These are phyloP conservation scores for Liopterus haemorrhoidalis DNA, from an alignment of 2,888 invertebrate genomes.

Conservation along the genomic window DNA sequence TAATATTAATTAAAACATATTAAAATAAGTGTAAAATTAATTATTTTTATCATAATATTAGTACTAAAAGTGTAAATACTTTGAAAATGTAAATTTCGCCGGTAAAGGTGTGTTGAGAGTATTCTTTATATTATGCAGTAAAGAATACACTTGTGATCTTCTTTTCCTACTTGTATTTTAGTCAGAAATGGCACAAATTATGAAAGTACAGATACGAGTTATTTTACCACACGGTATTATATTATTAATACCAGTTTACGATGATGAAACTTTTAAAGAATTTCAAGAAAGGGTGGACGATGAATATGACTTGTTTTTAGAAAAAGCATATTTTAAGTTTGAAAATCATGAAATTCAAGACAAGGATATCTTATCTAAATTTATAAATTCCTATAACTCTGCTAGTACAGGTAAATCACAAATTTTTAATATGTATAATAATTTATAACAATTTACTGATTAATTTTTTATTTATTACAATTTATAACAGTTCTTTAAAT, in stretches of 20 bases:
- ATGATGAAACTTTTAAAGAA: slow-evolving; percentile 15
- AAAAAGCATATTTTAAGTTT: slow-evolving; percentile 11
- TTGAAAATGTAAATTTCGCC: too few relatives aligned
- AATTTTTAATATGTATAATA: too few relatives aligned
- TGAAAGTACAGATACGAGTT: slow-evolving; percentile 18
- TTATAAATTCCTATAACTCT: slow-evolving; percentile 8
- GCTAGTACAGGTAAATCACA: not conserved
- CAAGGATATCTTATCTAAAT: slow-evolving; percentile 16
- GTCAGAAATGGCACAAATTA: slow-evolving; percentile 22
- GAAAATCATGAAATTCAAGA: slow-evolving; percentile 3
- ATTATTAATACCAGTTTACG: slow-evolving; percentile 7
- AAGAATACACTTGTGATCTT: too few relatives aligned
- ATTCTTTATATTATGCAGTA: too few relatives aligned
- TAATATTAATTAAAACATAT: too few relatives aligned
- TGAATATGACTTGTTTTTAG: slow-evolving; percentile 9
- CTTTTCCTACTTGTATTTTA: slow-evolving; percentile 12
- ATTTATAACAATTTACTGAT: too few relatives aligned
- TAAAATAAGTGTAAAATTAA: too few relatives aligned
- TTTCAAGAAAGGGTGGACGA: slow-evolving; percentile 15
- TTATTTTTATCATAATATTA: too few relatives aligned
- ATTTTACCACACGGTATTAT: slow-evolving; percentile 1
- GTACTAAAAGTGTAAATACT: too few relatives aligned
- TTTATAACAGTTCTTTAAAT: too few relatives aligned
- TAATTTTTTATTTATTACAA: not conserved
- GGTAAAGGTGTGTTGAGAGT: too few relatives aligned